Conservation (phyloP, 1,140 invertebrate genomes). For the Oncopodura yosiiana region DNA sequence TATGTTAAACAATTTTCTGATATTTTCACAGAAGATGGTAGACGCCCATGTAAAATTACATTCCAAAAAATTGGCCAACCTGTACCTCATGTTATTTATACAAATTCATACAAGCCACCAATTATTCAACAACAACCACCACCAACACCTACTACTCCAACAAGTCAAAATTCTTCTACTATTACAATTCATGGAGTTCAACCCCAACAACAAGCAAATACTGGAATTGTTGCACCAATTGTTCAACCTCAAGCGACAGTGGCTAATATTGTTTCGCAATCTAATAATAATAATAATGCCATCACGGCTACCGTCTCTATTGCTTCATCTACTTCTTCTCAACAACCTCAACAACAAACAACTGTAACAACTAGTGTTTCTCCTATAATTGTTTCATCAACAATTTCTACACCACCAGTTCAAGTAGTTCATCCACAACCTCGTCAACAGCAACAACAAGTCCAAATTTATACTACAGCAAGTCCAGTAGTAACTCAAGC, state of each 20-base stretch:
- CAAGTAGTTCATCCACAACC: constrained; percentile 34
- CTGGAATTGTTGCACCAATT: too few relatives aligned
- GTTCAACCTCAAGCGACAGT: background rate
- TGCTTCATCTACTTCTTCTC: constrained; percentile 4
- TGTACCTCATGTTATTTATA: constrained; percentile 15
- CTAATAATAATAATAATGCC: background rate
- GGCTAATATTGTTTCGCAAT: background rate
- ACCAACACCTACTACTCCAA: background rate
- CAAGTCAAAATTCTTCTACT: background rate
- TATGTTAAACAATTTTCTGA: constrained; percentile 34
- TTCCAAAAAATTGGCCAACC: constrained; percentile 31
- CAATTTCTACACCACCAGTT: constrained; percentile 24
- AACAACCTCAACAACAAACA: background rate
- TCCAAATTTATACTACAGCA: constrained; percentile 7
- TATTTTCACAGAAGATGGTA: constrained; percentile 33
- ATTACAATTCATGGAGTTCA: background rate
- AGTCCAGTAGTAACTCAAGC: background rate
- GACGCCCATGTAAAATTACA: constrained; percentile 34
- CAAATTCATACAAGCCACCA: constrained; percentile 16
- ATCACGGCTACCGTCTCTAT: constrained; percentile 1
- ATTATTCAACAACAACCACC: background rate
- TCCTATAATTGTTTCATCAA: background rate
- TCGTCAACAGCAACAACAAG: constrained; percentile 12
- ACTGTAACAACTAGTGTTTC: background rate
- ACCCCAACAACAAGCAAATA: too few relatives aligned